Base-by-base conservation (phyloP, 1,140 invertebrate species). In the Calycopis cecrops region DNA sequence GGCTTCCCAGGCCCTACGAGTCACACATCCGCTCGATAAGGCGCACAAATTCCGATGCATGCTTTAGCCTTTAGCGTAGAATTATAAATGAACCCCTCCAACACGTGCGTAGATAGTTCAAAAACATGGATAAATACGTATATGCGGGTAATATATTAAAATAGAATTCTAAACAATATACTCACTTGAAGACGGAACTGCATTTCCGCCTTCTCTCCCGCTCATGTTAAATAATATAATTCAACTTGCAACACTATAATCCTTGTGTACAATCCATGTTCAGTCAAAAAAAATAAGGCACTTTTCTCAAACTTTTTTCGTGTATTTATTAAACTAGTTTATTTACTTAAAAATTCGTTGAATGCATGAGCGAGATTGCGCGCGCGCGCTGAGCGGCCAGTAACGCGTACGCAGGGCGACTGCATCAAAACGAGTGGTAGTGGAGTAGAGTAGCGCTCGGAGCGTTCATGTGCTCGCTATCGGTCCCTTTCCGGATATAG, bases 201-300 rank as follows among this genome's bases (percentile, higher is more conserved):
- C 80, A 86, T 85, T 84, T 86, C 83, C 83, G 80, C 76, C 79
- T 81, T 81, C 77, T 76, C 74, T 86, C 73, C 74, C 83, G 74
- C 76, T 83, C 83, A 86, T 86, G 69, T 77, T 86, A 83, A 77
- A 62, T 67, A 67, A 70, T 69, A 73, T 76, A 76, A 60, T 64
- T 73, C 63, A 78, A 74, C 72, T 67, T 64, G 68, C 71, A 83
- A 78, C 75, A 81, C 80, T 84, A 84, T 86, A 81, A 85, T 76
- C 81, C 83, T 61, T 68, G 67, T 65, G 69, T 73, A 75, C 63
- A 69, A 80, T 80, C 73, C 83, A 86, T 86, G 66, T 82, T 62
- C 65, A 64, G 21, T 28, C 6, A 66, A 69, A 69, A 59, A 72
- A 69, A 55, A 70, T 66, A 79, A 80, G 64, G 63, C 79, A 83